Conservation (phyloP, 2,113 vertebrate genomes). For the Hypomesus transpacificus region DNA sequence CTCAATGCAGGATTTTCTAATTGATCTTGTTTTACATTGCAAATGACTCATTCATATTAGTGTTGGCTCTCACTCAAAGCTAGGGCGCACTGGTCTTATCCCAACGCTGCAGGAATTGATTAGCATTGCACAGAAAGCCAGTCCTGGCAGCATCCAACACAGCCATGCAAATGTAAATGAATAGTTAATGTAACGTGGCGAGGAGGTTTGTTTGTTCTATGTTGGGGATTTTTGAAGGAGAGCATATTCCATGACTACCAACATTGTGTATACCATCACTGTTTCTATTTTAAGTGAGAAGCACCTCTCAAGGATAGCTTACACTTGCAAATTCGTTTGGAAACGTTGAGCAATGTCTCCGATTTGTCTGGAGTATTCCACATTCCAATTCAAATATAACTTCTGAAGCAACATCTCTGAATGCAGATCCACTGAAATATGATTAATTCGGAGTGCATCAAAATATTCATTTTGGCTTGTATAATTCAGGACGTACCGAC, state of each 20-base stretch:
- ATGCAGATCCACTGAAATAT: no score
- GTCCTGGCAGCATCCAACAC: conserved; percentile 54
- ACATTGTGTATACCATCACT: conserved; percentile 19
- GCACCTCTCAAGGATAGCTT: not conserved
- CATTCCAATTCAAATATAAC: no score
- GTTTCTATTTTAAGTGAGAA: conserved; percentile 1
- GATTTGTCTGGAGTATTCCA: conserved; percentile 4
- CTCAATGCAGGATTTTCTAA: conserved; percentile 61
- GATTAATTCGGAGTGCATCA: no score
- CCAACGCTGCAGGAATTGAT: conserved; percentile 66
- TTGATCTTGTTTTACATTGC: conserved; percentile 74
- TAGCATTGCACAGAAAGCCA: conserved; percentile 64
- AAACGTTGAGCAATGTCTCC: not conserved
- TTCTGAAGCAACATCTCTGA: no score
- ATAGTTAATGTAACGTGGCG: conserved; percentile 64
- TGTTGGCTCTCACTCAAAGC: conserved; percentile 62
- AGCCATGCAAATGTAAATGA: conserved; percentile 59
- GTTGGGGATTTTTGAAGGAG: conserved; percentile 45
- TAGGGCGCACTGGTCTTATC: conserved; percentile 63
- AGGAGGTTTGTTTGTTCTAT: conserved; percentile 60
- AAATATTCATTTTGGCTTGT: no score
- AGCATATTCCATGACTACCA: conserved; percentile 44
- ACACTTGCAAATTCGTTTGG: not conserved
- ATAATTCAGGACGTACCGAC: no score
- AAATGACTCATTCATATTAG: conserved; percentile 73